A percentile compares a stretch with the other conserved stretches of the same genome.
Evolutionary conservation across 2,888 invertebrate genomes (phyloP).

Genomic region (Zygothrica quintamaculata): DNA sequence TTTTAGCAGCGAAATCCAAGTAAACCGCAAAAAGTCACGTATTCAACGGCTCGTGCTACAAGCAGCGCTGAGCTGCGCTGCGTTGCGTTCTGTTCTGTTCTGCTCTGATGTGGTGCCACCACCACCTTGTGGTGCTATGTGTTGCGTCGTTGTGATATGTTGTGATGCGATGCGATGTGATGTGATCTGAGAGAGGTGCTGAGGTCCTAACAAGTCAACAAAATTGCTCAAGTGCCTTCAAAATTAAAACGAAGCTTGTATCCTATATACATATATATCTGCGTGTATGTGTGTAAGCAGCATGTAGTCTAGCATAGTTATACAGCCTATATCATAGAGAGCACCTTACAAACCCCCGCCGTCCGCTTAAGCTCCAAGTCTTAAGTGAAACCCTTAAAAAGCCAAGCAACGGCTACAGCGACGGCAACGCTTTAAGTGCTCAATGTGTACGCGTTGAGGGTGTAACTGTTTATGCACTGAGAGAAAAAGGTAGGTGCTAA

Average conservation of each 20-base stretch:
- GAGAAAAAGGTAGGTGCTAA: no score
- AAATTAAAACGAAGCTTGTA: slow-evolving; percentile 21
- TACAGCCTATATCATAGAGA: slow-evolving; percentile 7
- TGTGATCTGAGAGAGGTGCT: slow-evolving; percentile 10
- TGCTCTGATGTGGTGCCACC: slow-evolving; percentile 8
- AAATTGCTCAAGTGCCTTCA: slow-evolving; percentile 67
- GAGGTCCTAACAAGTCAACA: slow-evolving; percentile 66
- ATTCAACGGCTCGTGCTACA: slow-evolving; percentile 41
- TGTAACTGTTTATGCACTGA: slow-evolving; percentile 29
- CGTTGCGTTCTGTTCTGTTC: no score
- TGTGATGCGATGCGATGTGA: slow-evolving; percentile 26
- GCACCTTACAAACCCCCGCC: background rate
- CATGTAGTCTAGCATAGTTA: slow-evolving; percentile 22
- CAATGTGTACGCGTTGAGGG: slow-evolving; percentile 36
- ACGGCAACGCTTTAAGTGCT: slow-evolving; percentile 66
- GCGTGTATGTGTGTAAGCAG: no score
- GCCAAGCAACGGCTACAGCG: slow-evolving; percentile 48
- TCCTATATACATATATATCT: no score
- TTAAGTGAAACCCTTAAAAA: slow-evolving; percentile 78
- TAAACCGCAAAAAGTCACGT: slow-evolving; percentile 83
- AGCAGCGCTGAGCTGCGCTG: slow-evolving; percentile 28
- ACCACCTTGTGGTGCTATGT: slow-evolving; percentile 18
- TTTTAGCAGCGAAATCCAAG: slow-evolving; percentile 77
- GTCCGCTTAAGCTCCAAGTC: slow-evolving; percentile 29
- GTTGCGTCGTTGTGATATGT: slow-evolving; percentile 7